Percentiles rank a stretch among this genome's conserved stretches.
Conservation (phyloP, 2,113 vertebrate genomes). For the Mixornis gularis region DNA sequence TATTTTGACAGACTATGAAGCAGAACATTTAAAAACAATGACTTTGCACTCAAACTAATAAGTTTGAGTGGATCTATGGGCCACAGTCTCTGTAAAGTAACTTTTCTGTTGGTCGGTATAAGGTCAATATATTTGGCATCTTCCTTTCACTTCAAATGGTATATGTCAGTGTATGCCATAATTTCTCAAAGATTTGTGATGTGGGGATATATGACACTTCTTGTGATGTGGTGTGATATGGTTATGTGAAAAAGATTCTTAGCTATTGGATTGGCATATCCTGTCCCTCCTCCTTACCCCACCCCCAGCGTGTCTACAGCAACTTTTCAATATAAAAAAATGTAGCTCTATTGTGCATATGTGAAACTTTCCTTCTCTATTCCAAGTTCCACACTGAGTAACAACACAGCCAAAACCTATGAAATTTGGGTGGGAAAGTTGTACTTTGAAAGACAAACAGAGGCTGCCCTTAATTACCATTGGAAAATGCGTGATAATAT, state of each 20-base stretch:
- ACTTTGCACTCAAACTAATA: not conserved
- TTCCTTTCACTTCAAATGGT: not conserved
- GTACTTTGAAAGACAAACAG: not conserved
- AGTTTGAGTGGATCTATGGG: not conserved
- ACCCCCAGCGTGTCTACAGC: not conserved
- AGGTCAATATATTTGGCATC: not conserved
- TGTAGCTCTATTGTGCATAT: not conserved
- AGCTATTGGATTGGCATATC: not conserved
- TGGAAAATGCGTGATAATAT: not conserved
- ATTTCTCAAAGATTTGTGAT: not conserved
- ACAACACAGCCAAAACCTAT: not conserved
- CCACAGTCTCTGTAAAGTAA: not conserved
- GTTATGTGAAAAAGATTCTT: not conserved
- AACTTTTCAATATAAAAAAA: not conserved
- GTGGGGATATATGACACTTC: not conserved
- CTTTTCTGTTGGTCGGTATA: not conserved
- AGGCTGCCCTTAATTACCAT: not conserved
- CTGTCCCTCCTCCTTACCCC: not conserved
- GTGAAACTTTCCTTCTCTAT: not conserved
- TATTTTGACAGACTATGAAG: not conserved
- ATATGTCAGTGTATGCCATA: not conserved
- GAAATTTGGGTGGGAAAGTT: not conserved
- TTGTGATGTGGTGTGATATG: not conserved
- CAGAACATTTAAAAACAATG: not conserved
- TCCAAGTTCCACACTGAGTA: not conserved